Conservation (phyloP, 2,888 invertebrate genomes). For the Ennomos fuscantarius region DNA sequence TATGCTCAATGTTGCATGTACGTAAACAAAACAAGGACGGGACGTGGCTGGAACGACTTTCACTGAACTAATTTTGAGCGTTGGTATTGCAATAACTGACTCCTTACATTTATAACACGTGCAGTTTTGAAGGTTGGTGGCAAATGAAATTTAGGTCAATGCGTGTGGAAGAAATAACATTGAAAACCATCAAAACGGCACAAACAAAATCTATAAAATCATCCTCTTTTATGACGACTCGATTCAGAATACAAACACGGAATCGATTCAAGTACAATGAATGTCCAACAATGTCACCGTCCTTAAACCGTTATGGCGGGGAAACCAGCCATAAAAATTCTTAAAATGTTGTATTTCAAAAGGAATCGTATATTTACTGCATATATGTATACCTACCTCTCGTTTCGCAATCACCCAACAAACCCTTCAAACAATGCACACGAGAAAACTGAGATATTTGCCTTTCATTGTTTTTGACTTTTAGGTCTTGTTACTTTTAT, state of each 20-base stretch:
- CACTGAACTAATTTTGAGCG: background rate
- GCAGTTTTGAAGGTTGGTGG: no score
- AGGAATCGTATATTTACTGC: constrained; percentile 9
- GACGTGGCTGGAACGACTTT: constrained; percentile 8
- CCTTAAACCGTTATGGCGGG: constrained; percentile 24
- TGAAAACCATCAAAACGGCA: no score
- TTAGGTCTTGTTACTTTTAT: no score
- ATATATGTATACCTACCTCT: no score
- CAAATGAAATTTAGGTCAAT: no score
- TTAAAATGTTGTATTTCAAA: constrained; percentile 32
- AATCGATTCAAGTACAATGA: constrained; percentile 14
- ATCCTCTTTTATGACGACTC: constrained; percentile 1
- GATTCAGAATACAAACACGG: constrained; percentile 2
- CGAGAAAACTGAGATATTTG: no score
- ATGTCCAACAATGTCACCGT: constrained; percentile 20
- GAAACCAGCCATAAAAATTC: constrained; percentile 24
- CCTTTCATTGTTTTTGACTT: no score
- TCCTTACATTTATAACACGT: no score
- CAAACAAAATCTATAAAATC: background rate
- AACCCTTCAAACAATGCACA: no score
- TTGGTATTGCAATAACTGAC: no score
- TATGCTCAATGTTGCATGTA: background rate
- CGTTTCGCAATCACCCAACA: no score
- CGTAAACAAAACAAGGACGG: background rate
- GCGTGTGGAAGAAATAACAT: no score